Evolutionary conservation across 2,797 vertebrate species (phyloP).

Genomic region (Chaunax sp.): DNA sequence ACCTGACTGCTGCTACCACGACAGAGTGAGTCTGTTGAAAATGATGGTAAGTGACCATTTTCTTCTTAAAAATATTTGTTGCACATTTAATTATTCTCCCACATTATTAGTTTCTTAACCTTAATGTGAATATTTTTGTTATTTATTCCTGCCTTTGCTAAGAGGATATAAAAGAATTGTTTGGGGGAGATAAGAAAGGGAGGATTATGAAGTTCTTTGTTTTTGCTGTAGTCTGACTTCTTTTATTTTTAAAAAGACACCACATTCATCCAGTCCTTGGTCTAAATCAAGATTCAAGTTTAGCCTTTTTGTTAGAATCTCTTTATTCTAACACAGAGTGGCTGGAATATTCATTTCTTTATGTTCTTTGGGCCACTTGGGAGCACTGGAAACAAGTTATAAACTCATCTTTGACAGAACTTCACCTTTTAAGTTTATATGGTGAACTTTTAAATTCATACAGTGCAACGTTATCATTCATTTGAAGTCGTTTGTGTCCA

Average conservation of each 20-base stretch:
- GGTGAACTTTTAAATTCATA: background rate
- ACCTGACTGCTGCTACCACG: slow-evolving; percentile 44
- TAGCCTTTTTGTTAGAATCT: no score
- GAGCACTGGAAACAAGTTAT: background rate
- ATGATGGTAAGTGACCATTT: slow-evolving; percentile 70
- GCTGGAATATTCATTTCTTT: background rate
- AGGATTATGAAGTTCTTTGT: no score
- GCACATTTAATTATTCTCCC: background rate
- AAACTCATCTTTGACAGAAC: background rate
- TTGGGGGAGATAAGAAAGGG: no score
- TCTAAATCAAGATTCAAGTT: background rate
- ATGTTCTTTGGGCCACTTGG: background rate
- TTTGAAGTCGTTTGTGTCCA: background rate
- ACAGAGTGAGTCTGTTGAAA: slow-evolving; percentile 35
- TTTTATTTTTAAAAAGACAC: no score
- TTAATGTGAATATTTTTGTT: no score
- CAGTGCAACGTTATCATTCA: background rate
- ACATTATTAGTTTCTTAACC: background rate
- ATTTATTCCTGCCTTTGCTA: no score
- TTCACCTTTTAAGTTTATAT: background rate
- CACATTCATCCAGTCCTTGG: background rate
- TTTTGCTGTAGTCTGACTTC: no score
- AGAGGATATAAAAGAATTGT: no score
- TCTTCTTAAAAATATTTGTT: background rate
- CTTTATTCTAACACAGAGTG: background rate